These are phyloP conservation scores for Gymnarchus niloticus DNA, from an alignment of 2,113 vertebrate species.

Conservation along the genomic window DNA sequence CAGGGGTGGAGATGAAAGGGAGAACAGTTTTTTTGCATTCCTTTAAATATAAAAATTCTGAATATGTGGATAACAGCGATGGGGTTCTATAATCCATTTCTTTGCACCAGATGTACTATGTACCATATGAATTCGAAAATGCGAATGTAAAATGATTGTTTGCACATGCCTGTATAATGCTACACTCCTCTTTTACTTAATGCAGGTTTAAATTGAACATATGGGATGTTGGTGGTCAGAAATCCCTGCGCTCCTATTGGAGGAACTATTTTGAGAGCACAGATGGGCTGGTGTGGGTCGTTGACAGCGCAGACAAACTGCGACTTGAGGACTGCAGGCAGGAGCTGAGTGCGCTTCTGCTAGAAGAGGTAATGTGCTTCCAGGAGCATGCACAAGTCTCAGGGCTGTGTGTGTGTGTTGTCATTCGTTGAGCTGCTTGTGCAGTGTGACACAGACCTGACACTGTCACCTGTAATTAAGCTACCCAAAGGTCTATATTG, in stretches of 20 bases:
- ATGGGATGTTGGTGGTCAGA: slow-evolving; percentile 90
- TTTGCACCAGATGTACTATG: background rate
- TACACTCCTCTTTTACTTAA: background rate
- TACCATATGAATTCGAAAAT: background rate
- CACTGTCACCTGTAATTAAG: background rate
- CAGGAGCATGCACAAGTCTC: background rate
- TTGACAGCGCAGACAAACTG: slow-evolving; percentile 83
- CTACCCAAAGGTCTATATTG: background rate
- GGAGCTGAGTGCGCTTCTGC: slow-evolving; percentile 70
- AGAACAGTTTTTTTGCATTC: background rate
- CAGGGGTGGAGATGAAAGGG: background rate
- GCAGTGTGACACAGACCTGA: background rate
- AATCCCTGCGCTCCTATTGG: slow-evolving; percentile 87
- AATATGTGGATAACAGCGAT: background rate
- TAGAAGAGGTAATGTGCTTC: slow-evolving; percentile 71
- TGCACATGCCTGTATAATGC: background rate
- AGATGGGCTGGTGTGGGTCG: slow-evolving; percentile 88
- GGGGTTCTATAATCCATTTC: background rate
- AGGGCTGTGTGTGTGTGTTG: background rate
- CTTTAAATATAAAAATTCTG: background rate
- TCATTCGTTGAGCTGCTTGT: background rate
- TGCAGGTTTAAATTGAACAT: slow-evolving; percentile 83
- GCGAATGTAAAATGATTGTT: background rate
- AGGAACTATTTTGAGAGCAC: slow-evolving; percentile 93
- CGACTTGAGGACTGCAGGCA: slow-evolving; percentile 75